A percentile compares a stretch with the other conserved stretches of the same genome.
Evolutionary conservation across 2,797 vertebrate species (phyloP).

Genomic region (Hippopotamyrus pictus): DNA sequence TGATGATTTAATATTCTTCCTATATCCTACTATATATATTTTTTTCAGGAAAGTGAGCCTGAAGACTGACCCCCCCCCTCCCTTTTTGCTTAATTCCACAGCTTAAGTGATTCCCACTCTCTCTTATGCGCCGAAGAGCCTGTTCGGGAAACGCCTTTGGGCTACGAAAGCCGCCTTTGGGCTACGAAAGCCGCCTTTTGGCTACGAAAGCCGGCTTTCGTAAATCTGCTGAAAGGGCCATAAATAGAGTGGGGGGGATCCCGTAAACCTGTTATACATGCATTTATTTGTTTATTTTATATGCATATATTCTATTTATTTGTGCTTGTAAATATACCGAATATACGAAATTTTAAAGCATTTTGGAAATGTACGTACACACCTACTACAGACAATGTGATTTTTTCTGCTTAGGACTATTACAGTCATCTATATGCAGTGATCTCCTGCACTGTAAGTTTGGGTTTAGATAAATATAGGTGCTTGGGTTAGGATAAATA

Average conservation of each 20-base stretch:
- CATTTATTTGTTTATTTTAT: background rate
- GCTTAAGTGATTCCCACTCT: constrained; percentile 13
- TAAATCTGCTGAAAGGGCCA: background rate
- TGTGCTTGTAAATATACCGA: background rate
- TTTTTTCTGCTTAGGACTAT: too few relatives aligned
- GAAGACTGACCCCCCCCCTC: background rate
- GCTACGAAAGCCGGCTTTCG: background rate
- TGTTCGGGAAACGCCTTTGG: background rate
- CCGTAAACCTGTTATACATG: background rate
- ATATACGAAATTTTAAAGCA: background rate
- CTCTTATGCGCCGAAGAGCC: background rate
- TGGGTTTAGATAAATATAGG: background rate
- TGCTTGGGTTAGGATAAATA: background rate
- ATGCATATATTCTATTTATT: background rate
- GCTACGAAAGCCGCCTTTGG: background rate
- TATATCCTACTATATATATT: constrained; percentile 14
- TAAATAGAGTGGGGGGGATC: background rate
- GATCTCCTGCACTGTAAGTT: background rate
- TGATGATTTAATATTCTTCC: constrained; percentile 40
- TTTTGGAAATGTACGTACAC: background rate
- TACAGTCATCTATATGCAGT: background rate
- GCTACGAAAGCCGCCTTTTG: too few relatives aligned
- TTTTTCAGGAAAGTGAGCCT: constrained; percentile 19
- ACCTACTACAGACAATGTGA: background rate
- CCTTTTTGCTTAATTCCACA: constrained; percentile 9